Evolutionary conservation across 1,140 invertebrate species (phyloP), one percentile per base, ranked within the genome.

Genomic region (Drosophila ambigua): DNA sequence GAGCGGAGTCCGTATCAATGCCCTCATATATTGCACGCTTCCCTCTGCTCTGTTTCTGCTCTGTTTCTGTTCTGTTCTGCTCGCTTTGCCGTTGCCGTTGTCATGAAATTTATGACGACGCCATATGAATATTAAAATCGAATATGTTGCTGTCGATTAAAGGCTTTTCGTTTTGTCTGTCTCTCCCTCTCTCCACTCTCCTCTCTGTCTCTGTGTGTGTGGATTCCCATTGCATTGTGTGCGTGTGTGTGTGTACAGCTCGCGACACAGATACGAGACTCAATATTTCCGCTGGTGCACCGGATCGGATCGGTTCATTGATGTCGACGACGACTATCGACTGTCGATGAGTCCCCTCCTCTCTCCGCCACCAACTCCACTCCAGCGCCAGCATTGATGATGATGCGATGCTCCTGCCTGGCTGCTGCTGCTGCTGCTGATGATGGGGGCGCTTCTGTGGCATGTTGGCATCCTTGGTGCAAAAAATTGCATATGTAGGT

Each of bases 81-180:
- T 39, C n/a, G 11, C 53, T 53, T 66, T 78, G 72, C 64, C 72
- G 63, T 55, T 78, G 72, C 15, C 44, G 24, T 45, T 68, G 61
- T 74, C 49, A 65, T 80, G 79, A 87, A 39, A 90, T 90, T 90
- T 83, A 90, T 90, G 79, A 82, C 81, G 79, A 74, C 78, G 79
- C 73, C 87, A 75, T 87, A 90, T 90, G 87, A 90, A 90, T 90
- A 90, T 90, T 90, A 90, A 90, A 90, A 90, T 90, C 87, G 82
- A 90, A 90, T 90, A 90, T 90, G 87, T 90, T 90, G 76, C 87
- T 87, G 87, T 87, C 87, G 87, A 90, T 90, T 90, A 90, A 90
- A 90, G 79, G 87, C 76, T 88, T 90, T 85, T 78, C 76, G 72
- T 90, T 78, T 67, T 82, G 77, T 75, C 53, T 69, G 68, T 64